Evolutionary conservation across 2,888 invertebrate species (phyloP), one percentile per base, ranked within the genome.

Genomic region (Leucophora obtusa): DNA sequence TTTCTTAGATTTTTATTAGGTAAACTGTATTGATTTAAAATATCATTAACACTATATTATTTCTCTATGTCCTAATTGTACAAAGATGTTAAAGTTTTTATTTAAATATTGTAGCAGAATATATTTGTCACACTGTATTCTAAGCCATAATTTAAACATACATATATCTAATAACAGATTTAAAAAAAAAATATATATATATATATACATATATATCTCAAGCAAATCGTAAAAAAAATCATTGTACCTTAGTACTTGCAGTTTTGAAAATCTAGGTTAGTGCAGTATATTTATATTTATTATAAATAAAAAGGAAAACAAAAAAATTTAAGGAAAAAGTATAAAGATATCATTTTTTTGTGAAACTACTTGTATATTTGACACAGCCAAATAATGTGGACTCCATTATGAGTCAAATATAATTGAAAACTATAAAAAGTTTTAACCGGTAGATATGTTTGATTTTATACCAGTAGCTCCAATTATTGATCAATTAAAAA

Each of bases 241-340:
- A 81, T 77, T 82, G 81, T 83, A 84, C 83, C 81, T 66, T 51
- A 62, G 77, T 77, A 82, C 81, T 86, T 88, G 86, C 86, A 85
- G 84, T 85, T 87, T 84, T 83, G 82, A 63, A 69, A 75, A 76
- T 77, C 80, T 78, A 85, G 83, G 84, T 82, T 84, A 79, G 87
- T 87, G 87, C 87, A 87, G 84, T 84, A 63, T 68, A 72, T 70
- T 58, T 66, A 15, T 60, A 71, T 56, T 28, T 7, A 38, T 50
- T 71, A 28, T 21, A 53, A 58, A 24, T 65, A 47, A 38, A 74
- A 68, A 47, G 28, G 56, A 70, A 35, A 66, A 68, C 53, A 50
- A 65, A 69, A 66, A 50, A 58, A 54, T 21, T 51, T 28, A 11
- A 35, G 21, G n/a, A 47, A 51, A 43, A 18, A 6, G 0, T 33